These are phyloP conservation scores for Galagoides demidoff DNA, from an alignment of 2,797 vertebrate species.

Conservation along the genomic window DNA sequence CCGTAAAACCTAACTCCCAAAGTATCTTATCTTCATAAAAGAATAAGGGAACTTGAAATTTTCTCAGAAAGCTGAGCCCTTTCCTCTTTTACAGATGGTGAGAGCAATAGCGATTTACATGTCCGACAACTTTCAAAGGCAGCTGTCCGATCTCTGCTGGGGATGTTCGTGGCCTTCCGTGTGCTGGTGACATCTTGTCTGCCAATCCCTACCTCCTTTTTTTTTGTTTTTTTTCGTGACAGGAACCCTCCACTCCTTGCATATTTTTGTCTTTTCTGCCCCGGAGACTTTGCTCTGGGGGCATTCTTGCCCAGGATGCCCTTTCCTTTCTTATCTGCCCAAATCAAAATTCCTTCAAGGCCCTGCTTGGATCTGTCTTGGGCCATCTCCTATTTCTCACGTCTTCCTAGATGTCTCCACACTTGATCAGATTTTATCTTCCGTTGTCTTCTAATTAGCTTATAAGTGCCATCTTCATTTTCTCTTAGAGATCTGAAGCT, in stretches of 20 bases:
- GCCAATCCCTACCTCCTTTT: neutral
- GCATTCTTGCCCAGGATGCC: neutral
- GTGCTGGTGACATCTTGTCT: neutral
- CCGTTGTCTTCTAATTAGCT: neutral
- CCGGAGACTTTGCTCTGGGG: neutral
- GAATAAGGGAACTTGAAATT: slow-evolving; percentile 28
- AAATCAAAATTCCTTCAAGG: neutral
- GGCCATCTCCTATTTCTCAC: neutral
- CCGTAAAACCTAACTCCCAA: slow-evolving; percentile 49
- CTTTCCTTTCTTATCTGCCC: neutral
- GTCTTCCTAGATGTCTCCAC: neutral
- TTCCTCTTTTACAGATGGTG: neutral
- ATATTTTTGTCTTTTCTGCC: neutral
- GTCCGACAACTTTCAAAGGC: neutral
- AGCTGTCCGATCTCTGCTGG: neutral
- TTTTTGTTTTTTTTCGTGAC: neutral
- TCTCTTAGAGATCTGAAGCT: neutral
- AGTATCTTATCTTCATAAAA: neutral
- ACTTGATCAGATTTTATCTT: neutral
- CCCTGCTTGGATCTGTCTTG: neutral
- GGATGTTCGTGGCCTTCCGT: neutral
- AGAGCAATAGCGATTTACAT: neutral
- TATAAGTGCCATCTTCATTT: neutral
- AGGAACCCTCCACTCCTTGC: neutral
- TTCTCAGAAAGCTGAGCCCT: slow-evolving; percentile 53